Conservation (phyloP, 2,113 vertebrate genomes). For the Anguilla japonica region DNA sequence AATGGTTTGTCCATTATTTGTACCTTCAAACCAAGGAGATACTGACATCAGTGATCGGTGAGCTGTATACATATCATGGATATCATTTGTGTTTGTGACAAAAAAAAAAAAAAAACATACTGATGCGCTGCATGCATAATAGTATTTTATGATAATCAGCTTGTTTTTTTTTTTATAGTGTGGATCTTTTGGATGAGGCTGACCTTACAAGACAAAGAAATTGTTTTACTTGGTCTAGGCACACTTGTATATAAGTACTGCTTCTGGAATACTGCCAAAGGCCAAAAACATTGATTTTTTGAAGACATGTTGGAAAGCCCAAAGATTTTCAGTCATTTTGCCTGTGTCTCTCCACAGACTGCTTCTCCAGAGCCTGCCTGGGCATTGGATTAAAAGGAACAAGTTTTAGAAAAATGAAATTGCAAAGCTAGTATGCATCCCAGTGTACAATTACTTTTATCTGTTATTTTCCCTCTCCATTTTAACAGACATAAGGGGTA, state of each 20-base stretch:
- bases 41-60: too few relatives aligned
- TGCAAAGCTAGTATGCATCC: background rate
- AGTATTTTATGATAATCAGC: background rate
- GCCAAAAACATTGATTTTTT: conserved; percentile 4
- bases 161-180: background rate
- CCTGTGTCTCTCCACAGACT: background rate
- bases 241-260: background rate
- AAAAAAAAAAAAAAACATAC: background rate
- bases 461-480: background rate
- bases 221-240: background rate
- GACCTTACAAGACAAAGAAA: conserved; percentile 8
- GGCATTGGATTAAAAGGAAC: background rate
- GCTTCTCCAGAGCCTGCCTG: background rate
- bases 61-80: too few relatives aligned
- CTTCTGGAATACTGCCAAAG: conserved; percentile 2
- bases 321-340: conserved; percentile 9
- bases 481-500: background rate
- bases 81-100: too few relatives aligned
- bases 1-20: too few relatives aligned
- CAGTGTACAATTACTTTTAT: background rate
- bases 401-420: background rate
- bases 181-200: background rate
- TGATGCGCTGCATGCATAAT: background rate
- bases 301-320: conserved; percentile 11
- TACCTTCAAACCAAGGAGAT: too few relatives aligned